Percentiles rank a stretch among this genome's conserved stretches.
Evolutionary conservation across 2,888 invertebrate genomes (phyloP).

Genomic region (Apamea anceps): DNA sequence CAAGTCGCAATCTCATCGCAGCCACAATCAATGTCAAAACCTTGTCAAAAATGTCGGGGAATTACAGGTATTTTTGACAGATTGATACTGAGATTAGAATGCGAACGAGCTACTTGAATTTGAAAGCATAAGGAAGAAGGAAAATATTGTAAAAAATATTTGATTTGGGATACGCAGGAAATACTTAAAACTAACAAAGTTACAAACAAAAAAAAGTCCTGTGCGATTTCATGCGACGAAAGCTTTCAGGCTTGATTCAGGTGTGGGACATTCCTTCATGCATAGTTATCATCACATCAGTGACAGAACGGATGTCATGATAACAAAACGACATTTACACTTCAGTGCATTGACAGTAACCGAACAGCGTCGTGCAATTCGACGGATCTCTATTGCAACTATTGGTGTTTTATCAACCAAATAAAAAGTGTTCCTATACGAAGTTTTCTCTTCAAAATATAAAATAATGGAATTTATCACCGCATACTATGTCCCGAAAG

Average conservation of each 20-base stretch:
- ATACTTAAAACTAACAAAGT: too few species aligned
- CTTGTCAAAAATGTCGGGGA: too few species aligned
- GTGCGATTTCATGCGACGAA: neutral
- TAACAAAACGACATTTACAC: conserved; percentile 42
- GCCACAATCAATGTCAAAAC: neutral
- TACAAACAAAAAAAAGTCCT: too few species aligned
- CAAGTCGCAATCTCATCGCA: neutral
- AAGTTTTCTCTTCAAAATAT: neutral
- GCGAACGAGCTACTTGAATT: neutral
- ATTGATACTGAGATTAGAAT: neutral
- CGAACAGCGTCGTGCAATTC: neutral
- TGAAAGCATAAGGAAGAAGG: too few species aligned
- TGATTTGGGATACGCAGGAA: too few species aligned
- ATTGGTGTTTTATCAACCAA: conserved; percentile 7
- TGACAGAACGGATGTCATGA: too few species aligned
- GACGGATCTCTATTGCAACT: neutral
- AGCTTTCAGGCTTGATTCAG: neutral
- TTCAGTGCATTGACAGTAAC: conserved; percentile 18
- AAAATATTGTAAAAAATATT: too few species aligned
- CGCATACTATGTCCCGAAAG: neutral
- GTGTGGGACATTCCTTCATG: neutral
- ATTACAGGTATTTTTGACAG: neutral
- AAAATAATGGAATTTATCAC: neutral
- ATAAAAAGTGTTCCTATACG: neutral
- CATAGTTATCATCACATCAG: neutral